A percentile compares a stretch with the other conserved stretches of the same genome.
Evolutionary conservation across 2,113 vertebrate genomes (phyloP).

Genomic region (Theristicus caerulescens): DNA sequence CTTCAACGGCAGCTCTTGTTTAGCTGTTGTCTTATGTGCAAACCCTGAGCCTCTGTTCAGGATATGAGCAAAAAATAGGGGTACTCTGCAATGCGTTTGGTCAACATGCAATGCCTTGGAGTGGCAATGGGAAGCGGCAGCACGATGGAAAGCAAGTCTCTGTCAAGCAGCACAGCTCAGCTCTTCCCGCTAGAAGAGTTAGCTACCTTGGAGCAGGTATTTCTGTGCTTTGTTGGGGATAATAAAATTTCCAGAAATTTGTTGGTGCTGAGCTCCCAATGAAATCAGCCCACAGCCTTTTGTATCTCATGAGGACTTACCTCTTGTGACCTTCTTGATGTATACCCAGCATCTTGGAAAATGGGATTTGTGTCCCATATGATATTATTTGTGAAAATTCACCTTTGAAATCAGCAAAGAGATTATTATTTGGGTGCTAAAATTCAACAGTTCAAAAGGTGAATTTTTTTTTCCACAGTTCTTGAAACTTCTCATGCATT

Average conservation of each 20-base stretch:
- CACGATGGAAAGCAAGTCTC: not conserved
- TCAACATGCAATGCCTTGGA: not conserved
- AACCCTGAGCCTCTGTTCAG: not conserved
- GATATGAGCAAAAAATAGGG: not conserved
- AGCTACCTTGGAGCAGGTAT: not conserved
- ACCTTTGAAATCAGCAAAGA: conserved; percentile 5
- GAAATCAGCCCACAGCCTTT: not conserved
- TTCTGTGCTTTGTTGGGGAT: not conserved
- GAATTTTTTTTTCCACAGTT: not conserved
- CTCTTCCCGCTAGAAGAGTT: not conserved
- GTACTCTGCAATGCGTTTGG: not conserved
- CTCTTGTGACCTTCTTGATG: not conserved
- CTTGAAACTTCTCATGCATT: conserved; percentile 36
- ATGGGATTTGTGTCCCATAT: not conserved
- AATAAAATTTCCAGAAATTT: not conserved
- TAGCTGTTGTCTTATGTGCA: not conserved
- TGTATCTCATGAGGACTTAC: not conserved
- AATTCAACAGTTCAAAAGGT: conserved; percentile 28
- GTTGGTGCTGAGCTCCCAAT: not conserved
- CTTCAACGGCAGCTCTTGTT: not conserved
- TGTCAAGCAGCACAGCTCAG: not conserved
- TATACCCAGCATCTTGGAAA: not conserved
- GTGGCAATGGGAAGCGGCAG: not conserved
- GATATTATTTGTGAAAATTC: not conserved
- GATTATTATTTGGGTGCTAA: not conserved